Conservation (phyloP, 2,113 vertebrate species). For the Theristicus caerulescens region DNA sequence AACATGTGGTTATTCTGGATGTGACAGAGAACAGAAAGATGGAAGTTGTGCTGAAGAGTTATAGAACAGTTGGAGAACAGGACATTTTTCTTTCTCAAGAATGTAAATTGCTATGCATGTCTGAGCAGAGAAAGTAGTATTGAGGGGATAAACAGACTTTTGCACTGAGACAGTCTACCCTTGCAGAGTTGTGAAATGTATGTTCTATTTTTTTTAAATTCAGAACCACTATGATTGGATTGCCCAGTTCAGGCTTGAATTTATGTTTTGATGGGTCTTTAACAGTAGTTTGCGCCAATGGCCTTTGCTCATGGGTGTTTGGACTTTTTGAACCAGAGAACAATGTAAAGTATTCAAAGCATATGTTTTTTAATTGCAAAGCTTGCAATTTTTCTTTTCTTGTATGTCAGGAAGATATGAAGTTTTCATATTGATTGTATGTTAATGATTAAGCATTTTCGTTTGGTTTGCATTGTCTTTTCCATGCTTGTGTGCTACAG, state of each 20-base stretch:
- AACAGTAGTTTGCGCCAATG: not conserved
- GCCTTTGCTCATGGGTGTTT: not conserved
- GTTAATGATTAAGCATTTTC: not conserved
- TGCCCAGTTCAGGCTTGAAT: not conserved
- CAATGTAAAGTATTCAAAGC: not conserved
- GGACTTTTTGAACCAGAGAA: not conserved
- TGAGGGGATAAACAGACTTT: not conserved
- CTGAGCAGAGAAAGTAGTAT: not conserved
- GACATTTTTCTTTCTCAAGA: not conserved
- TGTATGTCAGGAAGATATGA: not conserved
- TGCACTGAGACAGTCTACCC: not conserved
- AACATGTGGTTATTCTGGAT: not conserved
- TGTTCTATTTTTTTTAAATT: not conserved
- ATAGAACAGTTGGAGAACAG: not conserved
- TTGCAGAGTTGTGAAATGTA: not conserved
- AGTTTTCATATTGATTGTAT: not conserved
- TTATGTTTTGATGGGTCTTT: not conserved
- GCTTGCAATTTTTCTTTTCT: not conserved
- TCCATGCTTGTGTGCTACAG: conserved; percentile 64
- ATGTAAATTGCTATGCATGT: fast-evolving
- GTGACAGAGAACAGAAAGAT: not conserved
- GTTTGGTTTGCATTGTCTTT: not conserved
- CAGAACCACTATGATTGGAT: not conserved
- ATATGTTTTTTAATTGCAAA: not conserved
- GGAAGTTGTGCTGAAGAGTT: not conserved